Conservation (phyloP, 1,140 invertebrate genomes). For the Anoplolepis gracilipes region DNA sequence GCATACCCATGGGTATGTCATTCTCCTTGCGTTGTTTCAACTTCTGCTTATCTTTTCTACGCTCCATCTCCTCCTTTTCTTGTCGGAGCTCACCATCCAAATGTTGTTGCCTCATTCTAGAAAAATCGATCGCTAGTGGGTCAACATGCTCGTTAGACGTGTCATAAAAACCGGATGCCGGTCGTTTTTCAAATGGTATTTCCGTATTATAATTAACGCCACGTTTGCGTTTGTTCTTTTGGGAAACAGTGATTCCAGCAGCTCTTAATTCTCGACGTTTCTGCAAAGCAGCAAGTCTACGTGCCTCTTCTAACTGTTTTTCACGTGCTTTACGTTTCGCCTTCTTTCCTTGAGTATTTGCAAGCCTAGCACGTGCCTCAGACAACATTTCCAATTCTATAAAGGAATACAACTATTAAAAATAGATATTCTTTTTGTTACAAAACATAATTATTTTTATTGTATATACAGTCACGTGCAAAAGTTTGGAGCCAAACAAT, state of each 20-base stretch:
- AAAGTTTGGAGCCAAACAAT: too few species aligned
- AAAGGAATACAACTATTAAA: background rate
- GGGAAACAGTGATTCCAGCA: slow-evolving; percentile 96
- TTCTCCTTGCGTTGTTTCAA: slow-evolving; percentile 98
- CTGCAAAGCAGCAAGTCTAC: slow-evolving; percentile 97
- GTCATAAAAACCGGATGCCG: slow-evolving; percentile 97
- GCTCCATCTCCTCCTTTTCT: slow-evolving; percentile 95
- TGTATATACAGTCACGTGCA: too few species aligned
- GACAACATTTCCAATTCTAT: slow-evolving; percentile 99
- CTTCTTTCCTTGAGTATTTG: slow-evolving; percentile 99
- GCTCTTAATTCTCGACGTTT: slow-evolving; percentile 98
- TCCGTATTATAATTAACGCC: slow-evolving; percentile 99
- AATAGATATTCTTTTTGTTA: slow-evolving; percentile 55
- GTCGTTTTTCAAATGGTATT: slow-evolving; percentile 98
- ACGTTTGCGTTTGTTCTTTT: slow-evolving; percentile 91
- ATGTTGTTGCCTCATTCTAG: slow-evolving; percentile 95
- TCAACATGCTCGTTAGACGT: slow-evolving; percentile 95
- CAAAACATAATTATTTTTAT: slow-evolving; percentile 43
- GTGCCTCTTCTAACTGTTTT: slow-evolving; percentile 99
- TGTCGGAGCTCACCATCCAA: slow-evolving; percentile 96
- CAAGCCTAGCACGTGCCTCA: slow-evolving; percentile 98
- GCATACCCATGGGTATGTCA: slow-evolving; percentile 96
- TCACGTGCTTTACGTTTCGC: slow-evolving; percentile 99
- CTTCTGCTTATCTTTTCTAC: slow-evolving; percentile 96
- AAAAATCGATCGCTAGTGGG: slow-evolving; percentile 95